Base-by-base conservation (phyloP, 2,797 vertebrate species). In the Tadarida brasiliensis region DNA sequence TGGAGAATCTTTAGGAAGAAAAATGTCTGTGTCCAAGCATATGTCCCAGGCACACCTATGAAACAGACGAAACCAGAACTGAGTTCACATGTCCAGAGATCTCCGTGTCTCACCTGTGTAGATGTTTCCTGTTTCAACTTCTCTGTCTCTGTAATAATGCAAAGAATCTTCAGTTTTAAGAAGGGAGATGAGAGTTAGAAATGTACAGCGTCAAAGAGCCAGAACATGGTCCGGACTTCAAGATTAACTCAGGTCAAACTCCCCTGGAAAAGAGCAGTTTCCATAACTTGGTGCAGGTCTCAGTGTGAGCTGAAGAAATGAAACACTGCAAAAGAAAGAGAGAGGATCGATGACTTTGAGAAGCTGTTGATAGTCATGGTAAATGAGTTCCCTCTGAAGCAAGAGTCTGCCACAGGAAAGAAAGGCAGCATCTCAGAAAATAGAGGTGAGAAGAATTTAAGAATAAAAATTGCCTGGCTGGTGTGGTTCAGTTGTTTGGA, bases 281-380 rank as follows among this genome's bases (percentile, higher is more conserved):
- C 35, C 65, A 74, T 82, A 30, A 67, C 77, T n/a, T 96, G 78
- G 28, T 59, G 80, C 59, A 90, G 61, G 6, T 97, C 88, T 96
- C 73, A 63, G 3, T 80, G 71, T 88, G 74, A 96, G 92, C 56
- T 22, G 81, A 84, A 61, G 92, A 92, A 95, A 95, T 33, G 14
- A n/a, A 93, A 39, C 9, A 61, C 2, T 33, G 59, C 17, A 61
- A 44, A 33, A 81, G 49, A 67, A 3, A 89, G 74, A 88, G 88
- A 96, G 51, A 85, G 80, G 76, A 0, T 28, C 22, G 83, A 71
- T 89, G 96, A 81, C 97, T 97, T 97, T 96, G 33, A 65, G 63
- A 51, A 95, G 26, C 7, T 78, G 90, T 59, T 88, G 73, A 51
- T 78, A 74, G 54, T 63, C 11, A 24, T 68, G 33, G 65, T 35